Evolutionary conservation across 2,888 invertebrate species (phyloP).

Genomic region (Tiphia femorata): DNA sequence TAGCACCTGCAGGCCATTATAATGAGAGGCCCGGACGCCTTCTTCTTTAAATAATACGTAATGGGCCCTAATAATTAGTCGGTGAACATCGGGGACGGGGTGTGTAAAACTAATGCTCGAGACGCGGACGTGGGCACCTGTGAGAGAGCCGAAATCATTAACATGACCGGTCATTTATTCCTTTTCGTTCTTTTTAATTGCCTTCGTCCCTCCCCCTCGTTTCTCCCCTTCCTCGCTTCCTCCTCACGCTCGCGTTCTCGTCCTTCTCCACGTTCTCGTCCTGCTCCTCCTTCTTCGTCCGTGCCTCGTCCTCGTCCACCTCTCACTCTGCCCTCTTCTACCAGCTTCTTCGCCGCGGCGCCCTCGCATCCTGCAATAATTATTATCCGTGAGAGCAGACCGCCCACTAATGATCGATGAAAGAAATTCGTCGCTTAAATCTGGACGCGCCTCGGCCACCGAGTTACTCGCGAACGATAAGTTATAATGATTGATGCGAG

Average conservation of each 20-base stretch:
- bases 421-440: not conserved
- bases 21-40: constrained; percentile 44
- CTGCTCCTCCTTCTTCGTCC: constrained; percentile 7
- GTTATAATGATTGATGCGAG: not conserved
- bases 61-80: constrained; percentile 55
- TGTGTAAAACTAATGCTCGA: constrained; percentile 44
- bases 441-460: not conserved
- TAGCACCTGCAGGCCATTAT: constrained; percentile 55
- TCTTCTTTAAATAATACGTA: constrained; percentile 54
- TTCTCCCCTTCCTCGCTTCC: not conserved
- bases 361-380: constrained; percentile 16
- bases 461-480: not conserved
- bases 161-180: constrained; percentile 44
- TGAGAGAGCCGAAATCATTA: constrained; percentile 41
- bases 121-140: constrained; percentile 18
- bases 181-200: constrained; percentile 41
- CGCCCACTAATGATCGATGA: constrained; percentile 25
- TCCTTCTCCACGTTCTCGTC: constrained; percentile 17
- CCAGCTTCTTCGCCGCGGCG: no score
- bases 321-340: no score
- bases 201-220: constrained; percentile 18
- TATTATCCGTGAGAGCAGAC: constrained; percentile 29
- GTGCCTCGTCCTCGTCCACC: no score
- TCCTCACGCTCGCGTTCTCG: constrained; percentile 4
- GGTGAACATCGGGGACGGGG: constrained; percentile 35